Conservation (phyloP, 2,888 invertebrate species). For the Brachyopa scutellaris region DNA sequence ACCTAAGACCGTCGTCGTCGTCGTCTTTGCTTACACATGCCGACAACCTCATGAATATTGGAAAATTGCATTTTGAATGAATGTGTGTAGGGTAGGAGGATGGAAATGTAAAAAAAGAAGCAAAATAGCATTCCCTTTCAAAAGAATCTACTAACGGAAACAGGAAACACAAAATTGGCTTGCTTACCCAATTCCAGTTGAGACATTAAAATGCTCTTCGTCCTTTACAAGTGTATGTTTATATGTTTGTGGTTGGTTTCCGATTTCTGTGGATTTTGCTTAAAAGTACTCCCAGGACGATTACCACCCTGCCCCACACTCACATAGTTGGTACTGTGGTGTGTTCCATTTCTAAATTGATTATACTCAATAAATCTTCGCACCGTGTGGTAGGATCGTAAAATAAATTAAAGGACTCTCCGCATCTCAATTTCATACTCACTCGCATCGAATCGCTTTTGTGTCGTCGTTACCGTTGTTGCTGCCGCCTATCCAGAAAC, state of each 20-base stretch:
- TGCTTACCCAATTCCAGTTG: constrained; percentile 49
- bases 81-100: constrained; percentile 6
- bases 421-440: constrained; percentile 23
- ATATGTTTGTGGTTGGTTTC: constrained; percentile 49
- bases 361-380: constrained; percentile 61
- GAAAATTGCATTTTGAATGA: constrained; percentile 59
- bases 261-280: constrained; percentile 40
- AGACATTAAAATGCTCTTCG: constrained; percentile 46
- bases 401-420: constrained; percentile 65
- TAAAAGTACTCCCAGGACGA: neutral
- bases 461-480: neutral
- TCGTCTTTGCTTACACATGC: constrained; percentile 20
- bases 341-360: constrained; percentile 54
- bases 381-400: constrained; percentile 63
- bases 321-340: too few relatives aligned
- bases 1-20: constrained; percentile 51
- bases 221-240: constrained; percentile 9
- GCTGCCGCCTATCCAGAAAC: too few relatives aligned
- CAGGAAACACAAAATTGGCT: constrained; percentile 69
- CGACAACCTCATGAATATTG: constrained; percentile 49
- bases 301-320: constrained; percentile 5
- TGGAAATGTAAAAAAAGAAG: neutral
- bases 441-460: constrained; percentile 2
- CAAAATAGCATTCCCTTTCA: constrained; percentile 18
- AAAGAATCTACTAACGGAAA: constrained; percentile 56